These are phyloP conservation scores for Drosophila infuscata DNA, from an alignment of 2,888 invertebrate genomes.

Conservation along the genomic window DNA sequence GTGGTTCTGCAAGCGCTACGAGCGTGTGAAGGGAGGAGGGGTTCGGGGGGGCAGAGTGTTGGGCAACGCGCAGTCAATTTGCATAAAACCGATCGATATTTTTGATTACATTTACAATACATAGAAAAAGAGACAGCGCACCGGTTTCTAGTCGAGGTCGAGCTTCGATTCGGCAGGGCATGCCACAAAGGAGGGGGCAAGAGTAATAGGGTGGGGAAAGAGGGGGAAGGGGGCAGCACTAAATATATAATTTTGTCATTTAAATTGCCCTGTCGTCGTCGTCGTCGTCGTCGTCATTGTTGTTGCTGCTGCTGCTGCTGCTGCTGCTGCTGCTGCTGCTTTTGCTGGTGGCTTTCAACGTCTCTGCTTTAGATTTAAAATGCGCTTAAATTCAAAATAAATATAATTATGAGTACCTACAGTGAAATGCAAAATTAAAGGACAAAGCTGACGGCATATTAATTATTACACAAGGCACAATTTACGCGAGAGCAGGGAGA, in stretches of 20 bases:
- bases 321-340: conserved; percentile 5
- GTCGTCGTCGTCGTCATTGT: conserved; percentile 9
- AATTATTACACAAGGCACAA: conserved; percentile 77
- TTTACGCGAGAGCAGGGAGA: conserved; percentile 57
- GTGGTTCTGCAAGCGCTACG: not conserved
- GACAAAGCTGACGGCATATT: conserved; percentile 70
- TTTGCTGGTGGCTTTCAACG: conserved; percentile 29
- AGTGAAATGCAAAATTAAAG: conserved; percentile 67
- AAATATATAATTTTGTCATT: conserved; percentile 80
- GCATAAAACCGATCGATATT: conserved; percentile 85
- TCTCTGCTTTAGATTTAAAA: conserved; percentile 73
- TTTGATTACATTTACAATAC: conserved; percentile 79
- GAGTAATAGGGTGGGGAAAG: not conserved
- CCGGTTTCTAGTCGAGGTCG: conserved; percentile 68
- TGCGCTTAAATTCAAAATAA: conserved; percentile 79
- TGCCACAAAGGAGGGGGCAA: not conserved
- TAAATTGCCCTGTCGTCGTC: conserved; percentile 66
- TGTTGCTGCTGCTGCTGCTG: conserved; percentile 5
- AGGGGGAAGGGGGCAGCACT: conserved; percentile 47
- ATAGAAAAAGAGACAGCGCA: conserved; percentile 69
- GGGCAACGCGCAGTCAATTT: conserved; percentile 81
- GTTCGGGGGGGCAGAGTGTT: conserved; percentile 29
- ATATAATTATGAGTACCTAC: conserved; percentile 79
- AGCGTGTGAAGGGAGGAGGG: conserved; percentile 24
- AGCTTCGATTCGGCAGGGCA: conserved; percentile 37